phyloP scores from a whole-genome alignment of 2,797 vertebrate genomes.

The Acanthopagrus latus region DNA sequence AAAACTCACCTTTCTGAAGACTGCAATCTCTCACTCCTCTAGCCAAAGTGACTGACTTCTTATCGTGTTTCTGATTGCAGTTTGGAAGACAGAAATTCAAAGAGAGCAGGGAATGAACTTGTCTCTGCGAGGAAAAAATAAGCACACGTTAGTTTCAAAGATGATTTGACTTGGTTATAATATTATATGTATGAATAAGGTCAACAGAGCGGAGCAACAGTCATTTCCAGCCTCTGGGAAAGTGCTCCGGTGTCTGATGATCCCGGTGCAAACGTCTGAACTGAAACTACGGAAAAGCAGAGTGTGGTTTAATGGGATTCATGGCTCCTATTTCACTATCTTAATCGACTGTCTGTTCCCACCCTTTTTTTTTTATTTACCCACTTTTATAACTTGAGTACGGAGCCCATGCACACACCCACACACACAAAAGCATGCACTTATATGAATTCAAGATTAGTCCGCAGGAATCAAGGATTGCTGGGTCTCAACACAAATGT shows the following conservation, averaged over 20 bases:
- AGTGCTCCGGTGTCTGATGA: conserved; percentile 27
- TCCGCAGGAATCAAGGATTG: conserved; percentile 77
- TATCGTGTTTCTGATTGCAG: conserved; percentile 63
- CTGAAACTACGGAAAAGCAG: conserved; percentile 36
- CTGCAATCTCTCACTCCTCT: background rate
- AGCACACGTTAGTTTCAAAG: conserved; percentile 20
- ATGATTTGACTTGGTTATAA: conserved; percentile 25
- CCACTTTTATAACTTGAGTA: conserved; percentile 51
- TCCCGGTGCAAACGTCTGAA: conserved; percentile 12
- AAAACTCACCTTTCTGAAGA: conserved; percentile 2
- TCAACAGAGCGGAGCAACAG: conserved; percentile 29
- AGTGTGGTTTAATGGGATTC: conserved; percentile 62
- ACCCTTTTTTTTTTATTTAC: conserved; percentile 53
- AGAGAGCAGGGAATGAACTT: conserved; percentile 20
- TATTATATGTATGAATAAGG: conserved; percentile 40
- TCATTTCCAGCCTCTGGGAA: conserved; percentile 33
- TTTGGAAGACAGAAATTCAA: conserved; percentile 45
- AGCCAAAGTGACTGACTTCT: conserved; percentile 43
- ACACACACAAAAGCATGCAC: conserved; percentile 29
- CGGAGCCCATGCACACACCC: conserved; percentile 5
- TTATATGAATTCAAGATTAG: conserved; percentile 72
- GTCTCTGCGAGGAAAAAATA: conserved; percentile 7
- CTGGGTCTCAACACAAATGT: conserved; percentile 85
- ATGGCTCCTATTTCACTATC: conserved; percentile 50
- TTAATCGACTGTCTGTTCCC: conserved; percentile 54